Evolutionary conservation across 1,140 invertebrate genomes (phyloP).

Genomic region (Micrasema longulum): DNA sequence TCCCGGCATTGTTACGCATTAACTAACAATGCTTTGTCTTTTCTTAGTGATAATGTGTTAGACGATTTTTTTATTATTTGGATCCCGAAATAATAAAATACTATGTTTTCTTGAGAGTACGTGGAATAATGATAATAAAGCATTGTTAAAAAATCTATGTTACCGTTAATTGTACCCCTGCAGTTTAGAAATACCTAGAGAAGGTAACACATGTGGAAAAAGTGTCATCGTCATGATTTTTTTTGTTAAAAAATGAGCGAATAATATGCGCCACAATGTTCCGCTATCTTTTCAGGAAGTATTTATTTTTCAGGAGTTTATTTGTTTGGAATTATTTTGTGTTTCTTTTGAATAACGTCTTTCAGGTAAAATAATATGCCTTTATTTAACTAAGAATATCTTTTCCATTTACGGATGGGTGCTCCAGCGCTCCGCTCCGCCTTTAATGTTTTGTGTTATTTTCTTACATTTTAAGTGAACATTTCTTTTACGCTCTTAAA

Average conservation of each 20-base stretch:
- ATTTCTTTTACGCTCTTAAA: background rate
- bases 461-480: background rate
- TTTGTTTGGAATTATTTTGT: slow-evolving; percentile 23
- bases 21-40: too few species aligned
- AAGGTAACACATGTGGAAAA: background rate
- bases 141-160: background rate
- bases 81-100: too few species aligned
- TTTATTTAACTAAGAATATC: background rate
- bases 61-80: background rate
- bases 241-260: background rate
- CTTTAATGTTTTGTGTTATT: background rate
- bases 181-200: background rate
- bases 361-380: slow-evolving; percentile 6
- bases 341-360: slow-evolving; percentile 26
- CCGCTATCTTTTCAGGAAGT: background rate
- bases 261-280: background rate
- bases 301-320: slow-evolving; percentile 9
- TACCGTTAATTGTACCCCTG: background rate
- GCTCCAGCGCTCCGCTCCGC: background rate
- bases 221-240: background rate
- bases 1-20: background rate
- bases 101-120: too few species aligned
- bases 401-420: slow-evolving; percentile 10
- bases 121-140: background rate
- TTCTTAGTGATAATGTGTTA: background rate